Evolutionary conservation across 2,113 vertebrate species (phyloP).

Genomic region (Struthio camelus): DNA sequence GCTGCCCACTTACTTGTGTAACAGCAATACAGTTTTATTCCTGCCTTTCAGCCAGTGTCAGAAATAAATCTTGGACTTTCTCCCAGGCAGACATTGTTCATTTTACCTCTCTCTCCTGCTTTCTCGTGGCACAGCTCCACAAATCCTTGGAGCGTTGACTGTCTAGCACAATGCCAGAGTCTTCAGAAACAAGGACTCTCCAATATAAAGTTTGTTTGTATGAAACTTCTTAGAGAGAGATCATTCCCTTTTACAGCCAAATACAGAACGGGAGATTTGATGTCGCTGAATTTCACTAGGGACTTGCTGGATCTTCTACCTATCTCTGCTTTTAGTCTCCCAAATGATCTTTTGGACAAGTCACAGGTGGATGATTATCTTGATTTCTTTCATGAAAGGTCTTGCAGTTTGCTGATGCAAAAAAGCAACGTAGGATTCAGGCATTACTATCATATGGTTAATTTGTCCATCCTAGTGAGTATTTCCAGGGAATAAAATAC

Average conservation of each 20-base stretch:
- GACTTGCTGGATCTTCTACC: neutral
- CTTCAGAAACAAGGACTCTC: neutral
- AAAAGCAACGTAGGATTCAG: neutral
- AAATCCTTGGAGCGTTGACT: fast-evolving
- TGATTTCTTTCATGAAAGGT: neutral
- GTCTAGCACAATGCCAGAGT: neutral
- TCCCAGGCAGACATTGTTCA: neutral
- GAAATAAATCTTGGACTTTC: neutral
- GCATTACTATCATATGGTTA: neutral
- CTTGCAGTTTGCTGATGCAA: neutral
- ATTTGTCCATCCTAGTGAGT: neutral
- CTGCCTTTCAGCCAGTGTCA: neutral
- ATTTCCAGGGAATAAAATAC: neutral
- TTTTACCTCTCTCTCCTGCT: neutral
- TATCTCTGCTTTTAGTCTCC: neutral
- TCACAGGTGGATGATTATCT: neutral
- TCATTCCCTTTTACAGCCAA: neutral
- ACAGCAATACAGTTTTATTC: neutral
- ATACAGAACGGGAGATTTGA: neutral
- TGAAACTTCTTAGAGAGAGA: neutral
- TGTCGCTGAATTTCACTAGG: neutral
- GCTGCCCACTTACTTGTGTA: neutral
- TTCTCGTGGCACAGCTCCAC: neutral
- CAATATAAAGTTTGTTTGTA: fast-evolving
- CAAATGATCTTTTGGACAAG: neutral